Evolutionary conservation across 2,113 vertebrate species (phyloP).

Genomic region (Carettochelys insculpta): DNA sequence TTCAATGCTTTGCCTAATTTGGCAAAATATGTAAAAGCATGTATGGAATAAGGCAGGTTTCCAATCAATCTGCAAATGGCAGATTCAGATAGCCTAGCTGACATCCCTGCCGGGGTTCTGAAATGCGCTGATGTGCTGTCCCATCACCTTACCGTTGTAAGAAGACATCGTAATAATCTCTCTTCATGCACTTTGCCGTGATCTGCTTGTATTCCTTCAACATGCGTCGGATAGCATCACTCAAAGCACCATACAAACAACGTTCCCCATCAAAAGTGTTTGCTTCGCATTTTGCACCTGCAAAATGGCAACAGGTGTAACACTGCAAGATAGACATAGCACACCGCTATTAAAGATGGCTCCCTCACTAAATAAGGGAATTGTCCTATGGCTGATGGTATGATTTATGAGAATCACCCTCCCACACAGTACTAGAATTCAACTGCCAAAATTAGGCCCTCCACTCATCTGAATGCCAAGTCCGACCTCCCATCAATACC

Average conservation of each 20-base stretch:
- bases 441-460: background rate
- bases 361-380: background rate
- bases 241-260: constrained; percentile 92
- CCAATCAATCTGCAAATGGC: background rate
- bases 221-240: constrained; percentile 86
- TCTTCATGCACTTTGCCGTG: constrained; percentile 87
- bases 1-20: background rate
- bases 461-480: background rate
- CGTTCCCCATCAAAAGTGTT: constrained; percentile 97
- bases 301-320: background rate
- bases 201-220: constrained; percentile 95
- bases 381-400: background rate
- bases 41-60: background rate
- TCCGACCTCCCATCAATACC: background rate
- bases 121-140: background rate
- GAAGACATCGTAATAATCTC: constrained; percentile 92
- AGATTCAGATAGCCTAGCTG: background rate
- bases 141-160: constrained; percentile 84
- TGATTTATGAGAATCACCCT: background rate
- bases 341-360: accelerated
- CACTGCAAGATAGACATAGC: background rate
- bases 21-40: background rate
- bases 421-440: background rate
- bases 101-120: background rate
- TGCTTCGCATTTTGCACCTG: constrained; percentile 94